These are phyloP conservation scores for Luperina nickerlii DNA, from an alignment of 2,888 invertebrate genomes.

Conservation along the genomic window DNA sequence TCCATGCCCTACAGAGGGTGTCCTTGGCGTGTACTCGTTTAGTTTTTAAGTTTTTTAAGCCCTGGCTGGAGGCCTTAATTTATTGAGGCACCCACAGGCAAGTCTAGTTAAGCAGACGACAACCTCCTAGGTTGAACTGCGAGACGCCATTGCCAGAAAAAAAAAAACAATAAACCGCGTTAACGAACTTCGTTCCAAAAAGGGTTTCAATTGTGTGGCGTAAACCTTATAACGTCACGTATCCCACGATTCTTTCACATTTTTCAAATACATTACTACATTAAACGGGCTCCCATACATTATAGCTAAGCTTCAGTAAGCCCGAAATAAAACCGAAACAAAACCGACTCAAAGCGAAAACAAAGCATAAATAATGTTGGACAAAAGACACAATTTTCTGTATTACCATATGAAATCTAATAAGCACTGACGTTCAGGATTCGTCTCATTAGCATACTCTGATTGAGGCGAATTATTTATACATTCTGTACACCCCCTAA, in stretches of 20 bases:
- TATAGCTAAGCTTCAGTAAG: constrained; percentile 14
- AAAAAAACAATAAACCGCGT: neutral
- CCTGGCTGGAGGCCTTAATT: too few relatives aligned
- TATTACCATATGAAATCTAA: constrained; percentile 63
- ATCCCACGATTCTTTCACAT: neutral
- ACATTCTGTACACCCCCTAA: constrained; percentile 56
- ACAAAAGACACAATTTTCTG: constrained; percentile 28
- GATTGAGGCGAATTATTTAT: constrained; percentile 61
- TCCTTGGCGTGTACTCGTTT: too few relatives aligned
- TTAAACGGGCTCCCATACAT: constrained; percentile 6
- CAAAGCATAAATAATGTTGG: constrained; percentile 43
- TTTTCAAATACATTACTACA: constrained; percentile 10
- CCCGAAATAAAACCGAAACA: constrained; percentile 32
- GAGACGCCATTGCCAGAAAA: too few relatives aligned
- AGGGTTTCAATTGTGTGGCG: neutral
- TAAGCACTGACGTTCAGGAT: constrained; percentile 28
- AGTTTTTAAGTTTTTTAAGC: too few relatives aligned
- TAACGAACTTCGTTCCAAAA: neutral
- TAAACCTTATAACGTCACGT: neutral
- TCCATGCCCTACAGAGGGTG: too few relatives aligned
- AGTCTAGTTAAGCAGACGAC: too few relatives aligned
- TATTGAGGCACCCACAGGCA: too few relatives aligned
- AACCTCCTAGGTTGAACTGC: too few relatives aligned
- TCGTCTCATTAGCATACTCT: constrained; percentile 55
- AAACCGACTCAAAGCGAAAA: constrained; percentile 16